A percentile compares a stretch with the other conserved stretches of the same genome.
Evolutionary conservation across 2,888 invertebrate species (phyloP).

Genomic region (Drosophila diplacantha): DNA sequence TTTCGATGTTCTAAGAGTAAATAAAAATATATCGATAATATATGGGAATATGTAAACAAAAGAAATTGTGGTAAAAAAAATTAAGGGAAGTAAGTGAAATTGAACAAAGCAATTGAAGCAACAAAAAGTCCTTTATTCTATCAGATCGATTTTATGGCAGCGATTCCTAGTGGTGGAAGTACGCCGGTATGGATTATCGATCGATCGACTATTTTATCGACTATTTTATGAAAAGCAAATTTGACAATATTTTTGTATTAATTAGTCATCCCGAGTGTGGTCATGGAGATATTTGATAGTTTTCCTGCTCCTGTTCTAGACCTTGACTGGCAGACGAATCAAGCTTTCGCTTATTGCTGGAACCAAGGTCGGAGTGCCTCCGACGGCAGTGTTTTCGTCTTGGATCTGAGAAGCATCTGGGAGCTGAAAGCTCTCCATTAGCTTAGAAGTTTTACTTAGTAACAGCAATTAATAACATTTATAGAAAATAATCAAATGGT

Average conservation of each 20-base stretch:
- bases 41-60: no score
- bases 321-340: conserved; percentile 96
- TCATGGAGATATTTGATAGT: conserved; percentile 91
- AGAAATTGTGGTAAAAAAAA: no score
- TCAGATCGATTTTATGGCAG: not conserved
- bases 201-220: not conserved
- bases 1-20: not conserved
- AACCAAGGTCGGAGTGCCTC: conserved; percentile 98
- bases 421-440: not conserved
- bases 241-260: not conserved
- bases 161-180: not conserved
- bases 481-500: no score
- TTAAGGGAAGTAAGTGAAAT: not conserved
- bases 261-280: conserved; percentile 75
- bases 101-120: not conserved
- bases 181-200: not conserved
- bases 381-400: conserved; percentile 97
- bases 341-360: conserved; percentile 99
- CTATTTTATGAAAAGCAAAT: not conserved
- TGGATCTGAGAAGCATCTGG: conserved; percentile 83
- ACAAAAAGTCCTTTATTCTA: not conserved
- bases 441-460: no score
- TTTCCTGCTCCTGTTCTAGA: no score
- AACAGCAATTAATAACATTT: no score
- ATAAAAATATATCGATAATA: not conserved